These are phyloP conservation scores for Pollenia angustigena DNA, from an alignment of 2,888 invertebrate species.

Conservation along the genomic window DNA sequence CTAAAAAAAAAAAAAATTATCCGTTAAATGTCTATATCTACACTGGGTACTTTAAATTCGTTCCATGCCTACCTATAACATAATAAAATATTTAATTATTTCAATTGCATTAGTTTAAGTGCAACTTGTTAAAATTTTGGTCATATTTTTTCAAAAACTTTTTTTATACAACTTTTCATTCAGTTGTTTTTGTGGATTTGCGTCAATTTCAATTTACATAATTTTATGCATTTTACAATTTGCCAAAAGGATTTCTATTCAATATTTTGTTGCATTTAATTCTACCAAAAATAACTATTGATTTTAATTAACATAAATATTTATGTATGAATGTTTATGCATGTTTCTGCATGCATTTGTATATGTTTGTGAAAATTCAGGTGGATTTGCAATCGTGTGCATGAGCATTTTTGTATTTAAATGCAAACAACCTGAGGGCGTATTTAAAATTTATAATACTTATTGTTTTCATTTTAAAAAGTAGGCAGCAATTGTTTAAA, in stretches of 20 bases:
- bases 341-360: neutral
- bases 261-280: constrained; percentile 49
- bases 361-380: neutral
- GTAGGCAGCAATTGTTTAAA: no score
- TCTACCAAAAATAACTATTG: constrained; percentile 60
- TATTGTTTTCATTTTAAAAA: neutral
- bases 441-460: constrained; percentile 38
- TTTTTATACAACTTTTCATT: constrained; percentile 11
- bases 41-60: no score
- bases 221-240: constrained; percentile 69
- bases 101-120: constrained; percentile 32
- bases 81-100: neutral
- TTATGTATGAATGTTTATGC: neutral
- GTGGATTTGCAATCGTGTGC: neutral
- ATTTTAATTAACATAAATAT: constrained; percentile 69
- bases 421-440: constrained; percentile 40
- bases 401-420: constrained; percentile 5
- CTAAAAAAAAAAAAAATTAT: no score
- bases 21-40: no score
- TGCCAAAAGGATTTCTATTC: constrained; percentile 62
- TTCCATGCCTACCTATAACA: no score
- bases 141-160: neutral
- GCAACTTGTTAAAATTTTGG: constrained; percentile 39
- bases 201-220: constrained; percentile 68
- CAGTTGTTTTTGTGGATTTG: constrained; percentile 48